Conservation (phyloP, 1,140 invertebrate genomes). For the Saccostrea glomerata region DNA sequence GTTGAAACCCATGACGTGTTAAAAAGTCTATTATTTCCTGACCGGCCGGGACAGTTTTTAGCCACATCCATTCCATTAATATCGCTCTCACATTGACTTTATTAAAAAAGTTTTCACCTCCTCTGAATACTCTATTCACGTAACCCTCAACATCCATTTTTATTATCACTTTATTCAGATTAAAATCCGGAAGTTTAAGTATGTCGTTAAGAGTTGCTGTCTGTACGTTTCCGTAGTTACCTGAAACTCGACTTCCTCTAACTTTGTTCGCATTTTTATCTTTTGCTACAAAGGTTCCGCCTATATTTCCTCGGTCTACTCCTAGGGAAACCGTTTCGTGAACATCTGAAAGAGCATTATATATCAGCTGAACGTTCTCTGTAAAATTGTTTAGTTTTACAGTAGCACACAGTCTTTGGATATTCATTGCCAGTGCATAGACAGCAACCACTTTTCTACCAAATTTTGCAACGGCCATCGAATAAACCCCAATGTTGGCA, state of each 20-base stretch:
- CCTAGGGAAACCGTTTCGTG: conserved; percentile 46
- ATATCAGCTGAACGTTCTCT: conserved; percentile 45
- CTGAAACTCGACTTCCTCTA: background rate
- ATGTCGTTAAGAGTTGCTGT: conserved; percentile 51
- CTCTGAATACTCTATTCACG: conserved; percentile 51
- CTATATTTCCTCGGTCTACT: conserved; percentile 48
- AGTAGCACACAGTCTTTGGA: conserved; percentile 55
- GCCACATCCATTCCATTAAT: conserved; percentile 56
- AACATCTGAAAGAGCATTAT: conserved; percentile 47
- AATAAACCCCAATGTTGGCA: conserved; percentile 54
- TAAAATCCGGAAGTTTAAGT: conserved; percentile 48
- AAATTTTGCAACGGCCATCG: conserved; percentile 49
- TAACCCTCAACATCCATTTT: conserved; percentile 59
- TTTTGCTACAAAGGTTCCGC: conserved; percentile 41
- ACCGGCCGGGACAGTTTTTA: conserved; percentile 30
- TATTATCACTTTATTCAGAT: conserved; percentile 50
- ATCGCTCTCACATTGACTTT: conserved; percentile 48
- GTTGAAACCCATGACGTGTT: no score
- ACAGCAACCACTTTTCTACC: conserved; percentile 51
- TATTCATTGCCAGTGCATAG: conserved; percentile 52
- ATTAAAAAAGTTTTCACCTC: conserved; percentile 53
- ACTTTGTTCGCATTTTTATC: conserved; percentile 48
- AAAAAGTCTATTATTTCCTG: no score
- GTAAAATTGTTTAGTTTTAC: conserved; percentile 43
- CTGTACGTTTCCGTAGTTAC: conserved; percentile 8